phyloP scores from a whole-genome alignment of 2,113 vertebrate species.

The Mola mola region DNA sequence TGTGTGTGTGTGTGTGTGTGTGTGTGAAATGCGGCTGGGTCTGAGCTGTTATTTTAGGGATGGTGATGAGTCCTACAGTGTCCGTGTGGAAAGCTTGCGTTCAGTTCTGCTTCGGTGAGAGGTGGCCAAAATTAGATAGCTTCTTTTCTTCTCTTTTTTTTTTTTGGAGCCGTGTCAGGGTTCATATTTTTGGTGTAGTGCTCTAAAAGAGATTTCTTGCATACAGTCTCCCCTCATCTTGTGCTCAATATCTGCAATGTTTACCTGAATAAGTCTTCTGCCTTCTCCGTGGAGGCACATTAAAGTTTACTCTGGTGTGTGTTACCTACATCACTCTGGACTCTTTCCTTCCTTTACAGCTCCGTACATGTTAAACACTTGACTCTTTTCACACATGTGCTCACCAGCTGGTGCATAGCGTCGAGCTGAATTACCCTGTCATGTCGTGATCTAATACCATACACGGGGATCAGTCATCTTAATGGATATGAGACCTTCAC shows the following conservation, averaged over 20 bases:
- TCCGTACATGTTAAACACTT: conserved; percentile 4
- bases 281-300: conserved; percentile 40
- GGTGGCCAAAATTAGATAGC: not conserved
- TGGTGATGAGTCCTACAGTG: conserved; percentile 24
- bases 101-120: conserved; percentile 4
- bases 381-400: conserved; percentile 39
- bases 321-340: conserved; percentile 9
- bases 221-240: not conserved
- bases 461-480: conserved; percentile 57
- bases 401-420: conserved; percentile 36
- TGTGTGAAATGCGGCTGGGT: conserved; percentile 50
- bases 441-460: conserved; percentile 52
- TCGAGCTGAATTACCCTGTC: conserved; percentile 43
- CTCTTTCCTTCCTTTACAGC: conserved; percentile 8
- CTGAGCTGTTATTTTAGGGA: conserved; percentile 62
- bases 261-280: conserved; percentile 57
- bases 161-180: conserved; percentile 1
- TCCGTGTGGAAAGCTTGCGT: conserved; percentile 35
- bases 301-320: conserved; percentile 17
- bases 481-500: conserved; percentile 70
- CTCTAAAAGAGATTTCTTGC: not conserved
- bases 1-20: conserved; percentile 33
- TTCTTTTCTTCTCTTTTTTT: too few species aligned
- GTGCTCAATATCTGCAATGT: conserved; percentile 6
- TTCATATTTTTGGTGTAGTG: conserved; percentile 14